These are phyloP conservation scores for Luperina nickerlii DNA, from an alignment of 2,888 invertebrate species.

Conservation along the genomic window DNA sequence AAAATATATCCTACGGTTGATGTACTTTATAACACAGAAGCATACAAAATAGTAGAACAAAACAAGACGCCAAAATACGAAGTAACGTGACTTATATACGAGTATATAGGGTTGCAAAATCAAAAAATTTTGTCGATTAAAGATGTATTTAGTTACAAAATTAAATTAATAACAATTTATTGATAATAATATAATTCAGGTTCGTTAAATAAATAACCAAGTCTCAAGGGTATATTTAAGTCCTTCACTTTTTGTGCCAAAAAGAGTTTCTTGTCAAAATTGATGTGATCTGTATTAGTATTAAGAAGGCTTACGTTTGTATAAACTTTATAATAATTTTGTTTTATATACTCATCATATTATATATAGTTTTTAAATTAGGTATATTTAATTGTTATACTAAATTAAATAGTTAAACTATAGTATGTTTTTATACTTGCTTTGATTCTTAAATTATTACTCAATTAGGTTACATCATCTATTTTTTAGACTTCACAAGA, in stretches of 20 bases:
- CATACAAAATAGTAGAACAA: neutral
- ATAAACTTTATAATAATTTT: neutral
- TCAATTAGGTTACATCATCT: neutral
- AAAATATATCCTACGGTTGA: neutral
- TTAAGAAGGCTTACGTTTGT: neutral
- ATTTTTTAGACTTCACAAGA: neutral
- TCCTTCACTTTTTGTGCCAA: constrained; percentile 9
- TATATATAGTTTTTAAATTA: neutral
- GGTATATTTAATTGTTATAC: neutral
- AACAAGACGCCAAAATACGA: neutral
- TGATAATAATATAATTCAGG: neutral
- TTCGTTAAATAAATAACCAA: neutral
- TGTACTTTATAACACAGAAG: neutral
- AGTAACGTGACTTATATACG: too few relatives aligned
- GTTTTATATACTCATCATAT: neutral
- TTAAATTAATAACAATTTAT: neutral
- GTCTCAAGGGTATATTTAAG: neutral
- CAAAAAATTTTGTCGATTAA: too few relatives aligned
- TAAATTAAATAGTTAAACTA: constrained; percentile 7
- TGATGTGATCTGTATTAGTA: neutral
- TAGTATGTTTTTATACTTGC: neutral
- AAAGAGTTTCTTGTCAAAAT: constrained; percentile 9
- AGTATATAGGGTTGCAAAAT: neutral
- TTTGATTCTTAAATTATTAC: constrained; percentile 1
- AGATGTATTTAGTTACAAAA: neutral